Conservation (phyloP, 2,888 invertebrate species). For the Scaptodrosophila latifasciaeformis region DNA sequence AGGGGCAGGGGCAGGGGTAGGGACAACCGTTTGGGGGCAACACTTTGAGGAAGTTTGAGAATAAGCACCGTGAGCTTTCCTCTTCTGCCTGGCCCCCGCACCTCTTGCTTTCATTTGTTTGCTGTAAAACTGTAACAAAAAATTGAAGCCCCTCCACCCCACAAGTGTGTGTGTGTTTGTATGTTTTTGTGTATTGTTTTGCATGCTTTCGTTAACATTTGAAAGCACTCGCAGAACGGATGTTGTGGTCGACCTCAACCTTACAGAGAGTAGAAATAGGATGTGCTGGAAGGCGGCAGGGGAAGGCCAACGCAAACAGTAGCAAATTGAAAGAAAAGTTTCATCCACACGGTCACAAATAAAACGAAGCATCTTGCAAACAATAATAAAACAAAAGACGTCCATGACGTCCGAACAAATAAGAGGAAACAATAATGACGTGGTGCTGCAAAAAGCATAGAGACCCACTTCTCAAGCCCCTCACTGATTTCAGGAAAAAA, state of each 20-base stretch:
- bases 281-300: too few relatives aligned
- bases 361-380: conserved; percentile 27
- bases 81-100: neutral
- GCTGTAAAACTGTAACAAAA: too few relatives aligned
- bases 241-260: conserved; percentile 71
- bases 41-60: conserved; percentile 15
- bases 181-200: conserved; percentile 51
- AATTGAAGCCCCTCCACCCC: too few relatives aligned
- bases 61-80: neutral
- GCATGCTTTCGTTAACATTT: conserved; percentile 64
- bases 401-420: neutral
- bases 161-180: conserved; percentile 15
- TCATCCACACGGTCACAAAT: conserved; percentile 10
- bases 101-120: conserved; percentile 2
- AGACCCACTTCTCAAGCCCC: neutral
- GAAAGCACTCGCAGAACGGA: conserved; percentile 66
- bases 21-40: too few relatives aligned
- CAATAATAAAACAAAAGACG: conserved; percentile 11
- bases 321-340: conserved; percentile 3
- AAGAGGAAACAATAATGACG: too few relatives aligned
- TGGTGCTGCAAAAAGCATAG: neutral
- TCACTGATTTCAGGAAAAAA: neutral
- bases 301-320: neutral
- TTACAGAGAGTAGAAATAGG: conserved; percentile 33
- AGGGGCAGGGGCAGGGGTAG: too few relatives aligned